A percentile compares a stretch with the other conserved stretches of the same genome.
Conservation (phyloP, 1,140 invertebrate species). For the Contarinia nasturtii region DNA sequence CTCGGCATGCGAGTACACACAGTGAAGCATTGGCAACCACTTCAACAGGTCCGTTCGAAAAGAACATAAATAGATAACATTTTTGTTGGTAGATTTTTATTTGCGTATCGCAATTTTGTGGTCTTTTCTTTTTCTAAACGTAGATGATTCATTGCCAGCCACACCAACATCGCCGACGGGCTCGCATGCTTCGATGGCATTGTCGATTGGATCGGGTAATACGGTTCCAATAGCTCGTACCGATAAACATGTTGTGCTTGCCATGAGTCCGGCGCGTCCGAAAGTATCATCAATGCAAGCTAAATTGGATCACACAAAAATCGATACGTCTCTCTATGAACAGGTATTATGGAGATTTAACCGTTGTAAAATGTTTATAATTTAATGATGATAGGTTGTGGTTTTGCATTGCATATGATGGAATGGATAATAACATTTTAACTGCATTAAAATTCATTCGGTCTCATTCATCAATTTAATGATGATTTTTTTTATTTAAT, state of each 20-base stretch:
- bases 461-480: background rate
- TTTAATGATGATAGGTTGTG: background rate
- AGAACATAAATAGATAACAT: background rate
- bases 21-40: conserved; percentile 1
- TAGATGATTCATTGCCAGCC: conserved; percentile 24
- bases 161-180: conserved; percentile 25
- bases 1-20: conserved; percentile 5
- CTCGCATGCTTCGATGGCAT: conserved; percentile 19
- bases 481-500: background rate
- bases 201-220: conserved; percentile 16
- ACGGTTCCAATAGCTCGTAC: conserved; percentile 25
- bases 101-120: too few relatives aligned
- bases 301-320: conserved; percentile 33
- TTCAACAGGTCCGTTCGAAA: background rate
- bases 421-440: background rate
- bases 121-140: background rate
- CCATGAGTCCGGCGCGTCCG: conserved; percentile 22
- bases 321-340: conserved; percentile 31
- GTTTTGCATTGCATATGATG: background rate
- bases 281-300: conserved; percentile 29
- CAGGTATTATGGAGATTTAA: conserved; percentile 9
- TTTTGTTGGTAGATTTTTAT: background rate
- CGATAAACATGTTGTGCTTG: conserved; percentile 33
- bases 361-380: background rate
- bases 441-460: background rate